These are phyloP conservation scores for Apotomis turbidana DNA, from an alignment of 2,888 invertebrate genomes.

Conservation along the genomic window DNA sequence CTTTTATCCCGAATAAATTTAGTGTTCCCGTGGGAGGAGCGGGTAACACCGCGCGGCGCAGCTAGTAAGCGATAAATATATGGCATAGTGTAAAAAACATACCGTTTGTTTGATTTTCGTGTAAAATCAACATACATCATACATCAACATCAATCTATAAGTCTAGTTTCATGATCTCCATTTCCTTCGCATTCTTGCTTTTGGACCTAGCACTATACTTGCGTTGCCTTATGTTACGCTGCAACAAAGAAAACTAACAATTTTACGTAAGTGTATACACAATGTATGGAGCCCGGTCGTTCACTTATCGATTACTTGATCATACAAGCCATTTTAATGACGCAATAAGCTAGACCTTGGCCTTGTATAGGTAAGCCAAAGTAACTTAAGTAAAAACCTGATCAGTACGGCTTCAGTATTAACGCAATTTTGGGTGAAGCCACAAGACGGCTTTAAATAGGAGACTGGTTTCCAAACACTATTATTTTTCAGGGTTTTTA, in stretches of 20 bases:
- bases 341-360: constrained; percentile 28
- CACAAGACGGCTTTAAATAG: not conserved
- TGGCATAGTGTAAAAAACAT: too few species aligned
- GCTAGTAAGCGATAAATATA: too few species aligned
- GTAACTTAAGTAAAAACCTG: not conserved
- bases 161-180: too few species aligned
- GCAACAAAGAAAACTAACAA: not conserved
- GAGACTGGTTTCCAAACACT: not conserved
- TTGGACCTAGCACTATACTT: not conserved
- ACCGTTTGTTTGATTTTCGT: too few species aligned
- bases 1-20: too few species aligned
- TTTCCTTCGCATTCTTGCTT: not conserved
- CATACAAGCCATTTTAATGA: constrained; percentile 18
- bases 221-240: not conserved
- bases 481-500: not conserved
- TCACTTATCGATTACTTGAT: constrained; percentile 4
- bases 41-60: too few species aligned
- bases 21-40: too few species aligned
- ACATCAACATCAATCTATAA: too few species aligned
- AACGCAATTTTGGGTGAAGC: constrained; percentile 24
- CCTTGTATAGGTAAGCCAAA: constrained; percentile 24
- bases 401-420: constrained; percentile 16
- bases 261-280: not conserved
- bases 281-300: not conserved
- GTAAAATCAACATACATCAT: too few species aligned